Evolutionary conservation across 2,113 vertebrate genomes (phyloP), one percentile per base, ranked within the genome.

Genomic region (Anarrhichthys ocellatus): DNA sequence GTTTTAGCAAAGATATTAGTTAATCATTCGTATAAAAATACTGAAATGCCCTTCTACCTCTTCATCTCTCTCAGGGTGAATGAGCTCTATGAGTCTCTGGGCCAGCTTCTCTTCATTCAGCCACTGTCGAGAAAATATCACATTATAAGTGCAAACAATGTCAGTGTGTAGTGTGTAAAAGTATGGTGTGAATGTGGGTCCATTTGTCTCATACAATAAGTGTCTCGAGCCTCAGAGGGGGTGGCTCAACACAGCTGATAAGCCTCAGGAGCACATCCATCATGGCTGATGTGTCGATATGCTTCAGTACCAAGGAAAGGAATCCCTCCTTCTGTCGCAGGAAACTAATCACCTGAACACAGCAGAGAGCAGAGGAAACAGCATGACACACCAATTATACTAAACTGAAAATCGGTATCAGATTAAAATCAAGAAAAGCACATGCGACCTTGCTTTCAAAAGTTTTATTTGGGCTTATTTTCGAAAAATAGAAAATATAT

Each of bases 261-360:
- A 99, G 96, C 20, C 97, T 97, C 27, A 99, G 94, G 29, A 99
- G 95, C 44, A 99, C 94, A 91, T 99, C 98, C 97, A 99, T 99
- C 97, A 99, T 98, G 44, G 98, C 98, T 0, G 98, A 99, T 0
- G 97, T 97, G 79, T 98, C 96, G 0, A 99, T 96, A 84, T 99
- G 98, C 92, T 96, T 96, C 62, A 99, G 93, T 80, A 99, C 96
- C 92, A 97, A 92, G 83, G 95, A 94, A 64, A 98, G 93, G 58
- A 99, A 99, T 50, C 91, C 92, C 61, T 96, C 96, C 84, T 99
- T 99, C 85, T 93, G 96, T 90, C 96, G 96, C 92, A 99, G 61
- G 88, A 99, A 99, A 0, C 88, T 85, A 9, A 99, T 96, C 89
- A 99, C 97, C 97, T 99, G 69, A 32, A 66, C 83, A 81, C 40